phyloP scores from a whole-genome alignment of 2,797 vertebrate species.

The Poecilia gillii region DNA sequence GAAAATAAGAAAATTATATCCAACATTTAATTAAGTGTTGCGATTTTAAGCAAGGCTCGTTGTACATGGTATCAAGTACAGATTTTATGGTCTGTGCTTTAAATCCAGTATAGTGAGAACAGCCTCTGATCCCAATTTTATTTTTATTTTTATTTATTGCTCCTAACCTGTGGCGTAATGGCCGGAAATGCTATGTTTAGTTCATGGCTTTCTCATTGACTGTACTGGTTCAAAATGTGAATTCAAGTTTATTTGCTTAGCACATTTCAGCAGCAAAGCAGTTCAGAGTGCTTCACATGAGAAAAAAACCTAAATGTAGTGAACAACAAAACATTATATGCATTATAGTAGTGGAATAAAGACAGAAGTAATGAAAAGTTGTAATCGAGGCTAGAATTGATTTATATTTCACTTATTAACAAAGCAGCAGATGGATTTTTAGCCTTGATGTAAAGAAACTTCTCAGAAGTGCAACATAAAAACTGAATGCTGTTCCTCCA shows the following conservation, averaged over 20 bases:
- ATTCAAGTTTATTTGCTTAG: not conserved
- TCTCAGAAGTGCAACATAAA: not conserved
- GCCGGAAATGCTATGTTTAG: constrained; percentile 1
- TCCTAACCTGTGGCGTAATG: not conserved
- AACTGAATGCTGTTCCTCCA: not conserved
- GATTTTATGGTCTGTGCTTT: not conserved
- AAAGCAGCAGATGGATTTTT: not conserved
- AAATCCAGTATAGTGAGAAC: not conserved
- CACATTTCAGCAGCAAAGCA: not conserved
- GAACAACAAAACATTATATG: not conserved
- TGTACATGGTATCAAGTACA: not conserved
- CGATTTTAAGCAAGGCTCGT: not conserved
- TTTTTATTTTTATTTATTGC: constrained; percentile 2
- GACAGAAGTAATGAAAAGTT: too few species aligned
- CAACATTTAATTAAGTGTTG: not conserved
- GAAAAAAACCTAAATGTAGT: not conserved
- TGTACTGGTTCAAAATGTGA: constrained; percentile 6
- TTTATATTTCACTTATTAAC: too few species aligned
- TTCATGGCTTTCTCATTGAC: constrained; percentile 5
- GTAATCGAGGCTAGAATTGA: too few species aligned
- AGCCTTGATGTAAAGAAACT: not conserved
- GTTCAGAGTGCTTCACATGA: not conserved
- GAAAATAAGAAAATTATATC: not conserved
- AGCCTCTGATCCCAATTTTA: not conserved
- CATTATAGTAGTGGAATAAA: too few species aligned